Evolutionary conservation across 2,888 invertebrate genomes (phyloP).

Genomic region (Fragum whitleyi): DNA sequence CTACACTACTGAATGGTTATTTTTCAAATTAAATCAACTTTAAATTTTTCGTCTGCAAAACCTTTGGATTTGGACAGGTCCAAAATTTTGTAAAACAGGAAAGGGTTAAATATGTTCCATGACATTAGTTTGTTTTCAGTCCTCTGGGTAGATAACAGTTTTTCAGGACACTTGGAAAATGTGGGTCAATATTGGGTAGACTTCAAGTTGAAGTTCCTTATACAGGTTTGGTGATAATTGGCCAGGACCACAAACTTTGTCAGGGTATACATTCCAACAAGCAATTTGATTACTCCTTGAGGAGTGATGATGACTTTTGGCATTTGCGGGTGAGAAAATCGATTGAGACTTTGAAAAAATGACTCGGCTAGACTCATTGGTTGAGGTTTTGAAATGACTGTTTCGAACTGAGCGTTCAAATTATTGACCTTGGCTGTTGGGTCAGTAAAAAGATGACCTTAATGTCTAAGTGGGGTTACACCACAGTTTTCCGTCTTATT

Average conservation of each 20-base stretch:
- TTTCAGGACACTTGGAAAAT: neutral
- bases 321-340: neutral
- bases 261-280: neutral
- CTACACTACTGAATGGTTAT: too few relatives aligned
- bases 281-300: neutral
- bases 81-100: too few relatives aligned
- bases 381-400: conserved; percentile 4
- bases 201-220: conserved; percentile 11
- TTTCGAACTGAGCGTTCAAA: neutral
- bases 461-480: neutral
- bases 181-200: neutral
- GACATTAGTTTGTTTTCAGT: neutral
- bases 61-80: too few relatives aligned
- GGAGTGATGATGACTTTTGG: neutral
- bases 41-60: too few relatives aligned
- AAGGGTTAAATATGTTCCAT: neutral
- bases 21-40: too few relatives aligned
- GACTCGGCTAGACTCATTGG: neutral
- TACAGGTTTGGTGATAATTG: neutral
- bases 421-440: conserved; percentile 4
- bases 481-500: conserved; percentile 3
- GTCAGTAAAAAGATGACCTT: too few relatives aligned
- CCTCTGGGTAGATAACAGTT: neutral
- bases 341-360: neutral
- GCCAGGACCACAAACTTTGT: neutral